Evolutionary conservation across 2,888 invertebrate species (phyloP).

Genomic region (Drosophila ustulata): DNA sequence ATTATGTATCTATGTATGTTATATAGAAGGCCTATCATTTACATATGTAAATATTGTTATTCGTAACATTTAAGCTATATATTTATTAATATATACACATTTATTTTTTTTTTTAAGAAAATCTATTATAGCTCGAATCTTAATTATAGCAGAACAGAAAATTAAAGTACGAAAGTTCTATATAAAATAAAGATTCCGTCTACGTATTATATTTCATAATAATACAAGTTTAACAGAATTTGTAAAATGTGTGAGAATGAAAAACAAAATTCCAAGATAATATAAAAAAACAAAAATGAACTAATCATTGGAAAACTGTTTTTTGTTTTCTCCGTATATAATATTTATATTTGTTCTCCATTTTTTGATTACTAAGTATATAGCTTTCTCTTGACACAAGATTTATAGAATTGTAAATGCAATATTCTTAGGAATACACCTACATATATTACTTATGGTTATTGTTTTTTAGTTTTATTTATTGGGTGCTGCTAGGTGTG

Average conservation of each 20-base stretch:
- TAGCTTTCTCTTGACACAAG: background rate
- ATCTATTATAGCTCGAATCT: slow-evolving; percentile 6
- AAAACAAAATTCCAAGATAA: slow-evolving; percentile 15
- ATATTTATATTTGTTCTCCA: background rate
- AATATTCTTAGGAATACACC: slow-evolving; percentile 2
- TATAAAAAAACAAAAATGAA: slow-evolving; percentile 6
- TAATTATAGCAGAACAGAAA: slow-evolving; percentile 16
- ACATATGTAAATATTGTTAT: slow-evolving; percentile 47
- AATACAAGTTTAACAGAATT: background rate
- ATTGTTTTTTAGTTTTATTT: slow-evolving; percentile 1
- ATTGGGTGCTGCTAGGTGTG: slow-evolving; percentile 70
- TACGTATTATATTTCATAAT: background rate
- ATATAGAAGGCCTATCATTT: slow-evolving; percentile 53
- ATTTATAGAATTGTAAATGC: slow-evolving; percentile 1
- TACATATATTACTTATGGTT: slow-evolving; percentile 31
- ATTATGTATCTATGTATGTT: slow-evolving; percentile 20
- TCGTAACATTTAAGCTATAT: slow-evolving; percentile 39
- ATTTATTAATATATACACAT: slow-evolving; percentile 55
- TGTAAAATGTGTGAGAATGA: background rate
- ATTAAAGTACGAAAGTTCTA: background rate
- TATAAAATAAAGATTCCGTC: slow-evolving; percentile 29
- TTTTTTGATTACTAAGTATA: background rate
- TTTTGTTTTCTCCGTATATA: background rate
- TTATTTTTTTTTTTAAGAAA: background rate
- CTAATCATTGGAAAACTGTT: slow-evolving; percentile 9